Conservation (phyloP, 1,140 invertebrate species). For the Heliconius congener region DNA sequence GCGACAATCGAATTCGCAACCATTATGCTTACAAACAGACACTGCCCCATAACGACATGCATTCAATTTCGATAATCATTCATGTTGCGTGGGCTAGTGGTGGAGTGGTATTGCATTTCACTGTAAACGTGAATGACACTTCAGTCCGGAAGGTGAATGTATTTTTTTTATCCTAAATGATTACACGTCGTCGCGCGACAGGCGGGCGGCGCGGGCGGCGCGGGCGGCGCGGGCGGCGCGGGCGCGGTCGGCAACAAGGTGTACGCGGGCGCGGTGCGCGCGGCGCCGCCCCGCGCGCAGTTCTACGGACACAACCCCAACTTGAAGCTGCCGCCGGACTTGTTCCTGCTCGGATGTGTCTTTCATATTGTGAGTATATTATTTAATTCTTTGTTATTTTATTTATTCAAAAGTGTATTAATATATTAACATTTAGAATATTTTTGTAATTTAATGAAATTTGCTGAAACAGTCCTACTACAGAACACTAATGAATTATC, state of each 20-base stretch:
- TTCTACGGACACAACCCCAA: slow-evolving; percentile 94
- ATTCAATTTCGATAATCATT: no score
- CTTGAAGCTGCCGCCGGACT: slow-evolving; percentile 91
- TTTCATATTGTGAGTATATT: slow-evolving; percentile 88
- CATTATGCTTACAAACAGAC: no score
- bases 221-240: slow-evolving; percentile 75
- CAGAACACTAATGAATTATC: not conserved
- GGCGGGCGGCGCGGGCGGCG: slow-evolving; percentile 47
- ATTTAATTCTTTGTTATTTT: not conserved
- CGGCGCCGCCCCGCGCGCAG: slow-evolving; percentile 84
- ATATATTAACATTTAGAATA: no score
- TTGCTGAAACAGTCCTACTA: no score
- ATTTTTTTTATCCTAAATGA: no score
- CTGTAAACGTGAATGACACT: no score
- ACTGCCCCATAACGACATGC: no score
- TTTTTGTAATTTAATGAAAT: no score
- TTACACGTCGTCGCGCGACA: not conserved
- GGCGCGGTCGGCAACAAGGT: slow-evolving; percentile 51
- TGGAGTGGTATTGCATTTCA: no score
- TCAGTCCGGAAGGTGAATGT: no score
- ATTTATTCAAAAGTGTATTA: not conserved
- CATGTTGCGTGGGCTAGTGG: no score
- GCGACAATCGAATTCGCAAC: no score
- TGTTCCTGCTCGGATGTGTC: slow-evolving; percentile 95
- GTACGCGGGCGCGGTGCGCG: slow-evolving; percentile 70